Base-by-base conservation (phyloP, 2,888 invertebrate species). In the Teleiodes luculella region DNA sequence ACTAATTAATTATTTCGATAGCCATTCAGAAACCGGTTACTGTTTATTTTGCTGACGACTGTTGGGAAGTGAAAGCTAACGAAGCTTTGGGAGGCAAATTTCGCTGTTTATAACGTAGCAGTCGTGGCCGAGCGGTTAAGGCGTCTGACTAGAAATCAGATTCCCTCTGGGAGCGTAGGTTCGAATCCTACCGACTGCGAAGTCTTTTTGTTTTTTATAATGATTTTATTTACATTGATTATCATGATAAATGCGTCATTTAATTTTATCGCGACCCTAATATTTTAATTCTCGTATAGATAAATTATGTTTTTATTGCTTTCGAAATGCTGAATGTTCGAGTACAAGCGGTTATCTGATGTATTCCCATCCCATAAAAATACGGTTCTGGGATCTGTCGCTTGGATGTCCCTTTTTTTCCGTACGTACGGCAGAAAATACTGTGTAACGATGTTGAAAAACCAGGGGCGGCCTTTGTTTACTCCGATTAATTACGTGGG, bases 81-180 rank as follows among this genome's bases (percentile, higher is more conserved):
- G n/a, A 41, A 8, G 13, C 33, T 31, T 18, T 10, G 16, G 3
- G 8, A 39, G 8, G 16, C 2, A 18, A 41, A 53, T 56, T 53
- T 52, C 53, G 37, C 16, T 18, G n/a, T 0, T 0, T 11, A 1
- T 24, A n/a, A 24, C 10, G 5, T 1, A 78, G 94, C 94, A 94
- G 94, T 93, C 94, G 93, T 94, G 94, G 94, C 94, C 94, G 94
- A 94, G 94, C 93, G 94, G 94, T 94, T 94, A 94, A 94, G 94
- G 94, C 94, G 94, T 94, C 94, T 94, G 94, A 94, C 94, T 94
- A 93, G 94, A 94, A 94, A 94, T 94, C 94, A 94, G 93, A 92
- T 92, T 93, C 92, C 92, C 92, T 92, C 92, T 93, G 93, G 93
- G 93, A 93, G 93, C 93, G 93, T 93, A 94, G 93, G 93, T 94